phyloP scores from a whole-genome alignment of 2,888 invertebrate species.

The Drosophila niveifrons region DNA sequence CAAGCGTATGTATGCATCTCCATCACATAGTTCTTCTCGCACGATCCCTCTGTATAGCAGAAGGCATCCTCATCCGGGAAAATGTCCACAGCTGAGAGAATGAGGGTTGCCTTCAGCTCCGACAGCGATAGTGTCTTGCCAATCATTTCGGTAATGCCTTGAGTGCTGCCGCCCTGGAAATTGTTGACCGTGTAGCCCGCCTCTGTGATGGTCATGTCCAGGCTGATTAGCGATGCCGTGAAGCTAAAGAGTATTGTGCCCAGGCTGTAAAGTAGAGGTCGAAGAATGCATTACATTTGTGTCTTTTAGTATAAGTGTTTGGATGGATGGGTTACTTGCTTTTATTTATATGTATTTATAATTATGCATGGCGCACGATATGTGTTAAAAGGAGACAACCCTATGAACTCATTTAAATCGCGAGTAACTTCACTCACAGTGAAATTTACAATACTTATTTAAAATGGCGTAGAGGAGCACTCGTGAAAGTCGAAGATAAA shows the following conservation, averaged over 20 bases:
- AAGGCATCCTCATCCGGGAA: conserved; percentile 93
- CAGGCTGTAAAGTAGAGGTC: conserved; percentile 67
- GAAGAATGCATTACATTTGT: no score
- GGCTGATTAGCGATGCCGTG: conserved; percentile 87
- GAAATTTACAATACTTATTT: no score
- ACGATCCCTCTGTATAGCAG: conserved; percentile 89
- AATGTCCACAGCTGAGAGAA: conserved; percentile 91
- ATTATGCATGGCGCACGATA: no score
- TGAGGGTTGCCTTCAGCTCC: conserved; percentile 83
- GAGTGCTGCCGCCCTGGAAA: conserved; percentile 84
- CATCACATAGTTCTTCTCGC: conserved; percentile 90
- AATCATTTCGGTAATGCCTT: conserved; percentile 82
- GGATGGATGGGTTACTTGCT: no score
- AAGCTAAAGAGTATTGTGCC: conserved; percentile 86
- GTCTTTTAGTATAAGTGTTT: no score
- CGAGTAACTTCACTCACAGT: no score
- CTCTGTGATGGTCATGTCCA: conserved; percentile 87
- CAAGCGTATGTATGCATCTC: conserved; percentile 92
- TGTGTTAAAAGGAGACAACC: no score
- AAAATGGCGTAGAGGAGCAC: no score
- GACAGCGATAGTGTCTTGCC: conserved; percentile 79
- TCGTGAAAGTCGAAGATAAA: no score
- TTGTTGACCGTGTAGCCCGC: conserved; percentile 83
- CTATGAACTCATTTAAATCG: no score
- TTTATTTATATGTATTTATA: no score